phyloP scores from a whole-genome alignment of 2,113 vertebrate species.

The Struthio camelus region DNA sequence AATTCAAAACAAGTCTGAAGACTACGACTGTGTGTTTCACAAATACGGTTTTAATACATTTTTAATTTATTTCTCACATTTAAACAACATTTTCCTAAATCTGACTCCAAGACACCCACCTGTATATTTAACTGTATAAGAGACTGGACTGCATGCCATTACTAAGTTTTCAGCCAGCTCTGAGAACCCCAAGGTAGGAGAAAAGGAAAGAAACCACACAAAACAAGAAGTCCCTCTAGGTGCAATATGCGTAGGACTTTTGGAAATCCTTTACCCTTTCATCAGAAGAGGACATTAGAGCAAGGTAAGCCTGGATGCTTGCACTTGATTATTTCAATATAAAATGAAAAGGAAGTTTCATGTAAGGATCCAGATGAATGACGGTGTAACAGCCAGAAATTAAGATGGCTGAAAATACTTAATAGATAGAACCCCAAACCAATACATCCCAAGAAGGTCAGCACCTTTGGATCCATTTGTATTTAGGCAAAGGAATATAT shows the following conservation, averaged over 20 bases:
- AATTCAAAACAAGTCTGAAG: slow-evolving; percentile 25
- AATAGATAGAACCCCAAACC: background rate
- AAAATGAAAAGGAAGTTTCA: background rate
- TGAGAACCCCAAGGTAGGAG: background rate
- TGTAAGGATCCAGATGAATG: background rate
- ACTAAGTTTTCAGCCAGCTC: background rate
- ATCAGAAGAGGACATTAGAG: background rate
- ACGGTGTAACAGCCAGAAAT: background rate
- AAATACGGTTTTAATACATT: background rate
- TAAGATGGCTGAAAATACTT: background rate
- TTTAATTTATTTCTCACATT: background rate
- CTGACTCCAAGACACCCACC: background rate
- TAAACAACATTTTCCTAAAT: background rate
- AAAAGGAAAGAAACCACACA: background rate
- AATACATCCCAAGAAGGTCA: background rate
- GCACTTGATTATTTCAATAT: background rate
- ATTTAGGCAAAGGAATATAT: background rate
- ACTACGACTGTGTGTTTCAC: background rate
- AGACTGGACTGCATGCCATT: background rate
- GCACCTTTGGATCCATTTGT: background rate
- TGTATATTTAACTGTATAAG: background rate
- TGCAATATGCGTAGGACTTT: background rate
- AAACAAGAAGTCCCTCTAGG: background rate
- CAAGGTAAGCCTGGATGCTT: background rate
- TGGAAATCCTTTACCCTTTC: background rate